phyloP scores from a whole-genome alignment of 2,888 invertebrate genomes.

The Colostygia pectinataria region DNA sequence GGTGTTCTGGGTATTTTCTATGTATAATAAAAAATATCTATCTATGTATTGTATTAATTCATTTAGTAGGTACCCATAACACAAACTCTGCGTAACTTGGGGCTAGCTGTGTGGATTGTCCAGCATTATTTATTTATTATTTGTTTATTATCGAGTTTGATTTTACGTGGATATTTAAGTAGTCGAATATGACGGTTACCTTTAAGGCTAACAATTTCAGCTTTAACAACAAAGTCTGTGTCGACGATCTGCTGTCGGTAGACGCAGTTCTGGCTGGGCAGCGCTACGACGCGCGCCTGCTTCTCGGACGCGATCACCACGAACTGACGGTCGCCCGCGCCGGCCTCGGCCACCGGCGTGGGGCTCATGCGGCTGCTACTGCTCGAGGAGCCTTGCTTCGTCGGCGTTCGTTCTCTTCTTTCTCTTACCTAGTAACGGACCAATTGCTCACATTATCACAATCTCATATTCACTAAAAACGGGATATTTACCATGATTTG shows the following conservation, averaged over 20 bases:
- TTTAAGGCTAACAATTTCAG: constrained; percentile 95
- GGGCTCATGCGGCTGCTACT: constrained; percentile 90
- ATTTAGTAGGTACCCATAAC: too few relatives aligned
- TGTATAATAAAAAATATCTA: too few relatives aligned
- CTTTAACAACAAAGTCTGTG: constrained; percentile 95
- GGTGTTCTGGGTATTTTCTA: too few relatives aligned
- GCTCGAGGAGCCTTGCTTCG: constrained; percentile 80
- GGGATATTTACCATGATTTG: too few relatives aligned
- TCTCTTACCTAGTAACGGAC: constrained; percentile 52
- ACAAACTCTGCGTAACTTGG: too few relatives aligned
- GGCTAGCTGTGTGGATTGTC: too few relatives aligned
- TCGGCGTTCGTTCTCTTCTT: constrained; percentile 83
- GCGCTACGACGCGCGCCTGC: constrained; percentile 95
- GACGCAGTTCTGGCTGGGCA: constrained; percentile 97
- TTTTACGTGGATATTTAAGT: too few relatives aligned
- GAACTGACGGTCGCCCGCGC: constrained; percentile 91
- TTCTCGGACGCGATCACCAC: constrained; percentile 97
- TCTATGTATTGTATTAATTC: too few relatives aligned
- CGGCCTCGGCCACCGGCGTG: constrained; percentile 79
- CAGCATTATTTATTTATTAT: too few relatives aligned
- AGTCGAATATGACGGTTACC: constrained; percentile 78
- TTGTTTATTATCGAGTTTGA: too few relatives aligned
- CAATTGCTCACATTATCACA: neutral
- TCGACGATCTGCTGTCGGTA: constrained; percentile 97
- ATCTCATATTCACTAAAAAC: neutral